Evolutionary conservation across 2,113 vertebrate species (phyloP).

Genomic region (Crocuta crocuta): DNA sequence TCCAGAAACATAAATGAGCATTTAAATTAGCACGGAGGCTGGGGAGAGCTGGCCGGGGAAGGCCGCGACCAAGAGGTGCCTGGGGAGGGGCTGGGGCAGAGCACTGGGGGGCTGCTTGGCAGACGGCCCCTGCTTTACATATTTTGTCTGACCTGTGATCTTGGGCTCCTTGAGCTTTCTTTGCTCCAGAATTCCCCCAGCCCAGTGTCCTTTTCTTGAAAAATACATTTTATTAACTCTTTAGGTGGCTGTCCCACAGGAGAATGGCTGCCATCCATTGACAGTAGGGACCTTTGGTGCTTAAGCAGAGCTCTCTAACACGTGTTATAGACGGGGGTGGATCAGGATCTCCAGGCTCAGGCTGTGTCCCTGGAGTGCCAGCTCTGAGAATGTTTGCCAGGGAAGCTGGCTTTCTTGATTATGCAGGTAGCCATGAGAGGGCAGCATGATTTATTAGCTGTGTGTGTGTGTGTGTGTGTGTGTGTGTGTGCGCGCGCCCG

Average conservation of each 20-base stretch:
- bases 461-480: accelerated
- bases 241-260: not conserved
- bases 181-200: not conserved
- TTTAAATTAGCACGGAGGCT: constrained; percentile 31
- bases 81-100: not conserved
- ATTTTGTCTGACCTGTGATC: not conserved
- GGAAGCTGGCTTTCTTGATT: not conserved
- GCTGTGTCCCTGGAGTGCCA: not conserved
- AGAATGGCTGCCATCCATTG: not conserved
- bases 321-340: not conserved
- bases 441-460: not conserved
- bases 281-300: not conserved
- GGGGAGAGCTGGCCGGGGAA: not conserved
- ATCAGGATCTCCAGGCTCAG: not conserved
- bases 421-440: not conserved
- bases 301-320: not conserved
- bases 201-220: not conserved
- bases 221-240: constrained; percentile 9
- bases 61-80: not conserved
- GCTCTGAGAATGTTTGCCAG: not conserved
- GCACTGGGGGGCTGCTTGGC: not conserved
- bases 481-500: accelerated
- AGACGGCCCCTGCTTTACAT: no score
- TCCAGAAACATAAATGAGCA: constrained; percentile 63
- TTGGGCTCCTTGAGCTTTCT: not conserved